phyloP scores from a whole-genome alignment of 2,888 invertebrate genomes.

The Rotaria socialis region DNA sequence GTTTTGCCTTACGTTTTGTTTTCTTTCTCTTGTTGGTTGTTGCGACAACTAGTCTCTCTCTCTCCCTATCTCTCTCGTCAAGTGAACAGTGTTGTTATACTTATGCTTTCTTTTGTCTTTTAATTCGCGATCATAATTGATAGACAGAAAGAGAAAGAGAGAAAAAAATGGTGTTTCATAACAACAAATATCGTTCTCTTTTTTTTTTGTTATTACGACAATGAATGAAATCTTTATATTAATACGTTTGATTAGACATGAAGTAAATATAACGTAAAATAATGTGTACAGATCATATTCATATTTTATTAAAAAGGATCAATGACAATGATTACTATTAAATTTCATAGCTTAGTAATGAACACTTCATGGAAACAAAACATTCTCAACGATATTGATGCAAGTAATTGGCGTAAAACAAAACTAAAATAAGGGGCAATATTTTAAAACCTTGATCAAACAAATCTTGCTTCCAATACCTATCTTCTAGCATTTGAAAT shows the following conservation, averaged over 20 bases:
- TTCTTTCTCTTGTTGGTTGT: not conserved
- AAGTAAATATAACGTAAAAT: not conserved
- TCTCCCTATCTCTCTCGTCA: not conserved
- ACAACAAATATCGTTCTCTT: not conserved
- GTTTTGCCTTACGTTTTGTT: not conserved
- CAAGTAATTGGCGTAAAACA: no score
- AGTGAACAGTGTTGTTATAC: constrained; percentile 28
- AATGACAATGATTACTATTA: no score
- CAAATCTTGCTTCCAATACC: no score
- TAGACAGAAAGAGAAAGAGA: not conserved
- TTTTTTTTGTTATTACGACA: not conserved
- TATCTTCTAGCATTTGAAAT: no score
- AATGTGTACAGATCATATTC: not conserved
- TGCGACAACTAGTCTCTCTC: not conserved
- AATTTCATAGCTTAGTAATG: no score
- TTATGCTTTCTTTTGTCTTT: not conserved
- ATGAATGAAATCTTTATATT: not conserved
- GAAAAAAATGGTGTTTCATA: not conserved
- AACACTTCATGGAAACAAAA: no score
- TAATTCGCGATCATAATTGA: not conserved
- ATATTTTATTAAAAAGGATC: not conserved
- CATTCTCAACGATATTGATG: no score
- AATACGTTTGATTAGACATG: not conserved
- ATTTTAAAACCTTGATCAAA: no score
- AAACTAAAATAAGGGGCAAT: no score